Evolutionary conservation across 2,888 invertebrate species (phyloP).

Genomic region (Acrobasis consociella): DNA sequence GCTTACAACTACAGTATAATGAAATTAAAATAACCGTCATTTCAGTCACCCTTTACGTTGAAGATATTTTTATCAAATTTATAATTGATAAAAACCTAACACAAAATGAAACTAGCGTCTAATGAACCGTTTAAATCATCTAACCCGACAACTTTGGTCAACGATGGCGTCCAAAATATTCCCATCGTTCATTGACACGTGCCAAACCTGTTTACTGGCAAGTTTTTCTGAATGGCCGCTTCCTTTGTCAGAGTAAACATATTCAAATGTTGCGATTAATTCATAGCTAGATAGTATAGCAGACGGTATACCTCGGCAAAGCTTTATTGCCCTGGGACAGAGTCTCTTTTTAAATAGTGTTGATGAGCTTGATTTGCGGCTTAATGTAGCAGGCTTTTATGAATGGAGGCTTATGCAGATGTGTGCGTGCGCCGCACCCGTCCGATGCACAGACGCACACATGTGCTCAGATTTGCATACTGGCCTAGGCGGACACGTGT

Average conservation of each 20-base stretch:
- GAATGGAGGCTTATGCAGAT: conserved; percentile 67
- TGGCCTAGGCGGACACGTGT: conserved; percentile 72
- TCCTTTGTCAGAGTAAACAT: conserved; percentile 81
- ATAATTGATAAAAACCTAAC: conserved; percentile 61
- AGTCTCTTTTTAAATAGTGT: background rate
- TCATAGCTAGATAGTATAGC: conserved; percentile 74
- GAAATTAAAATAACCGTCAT: too few species aligned
- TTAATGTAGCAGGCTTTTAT: conserved; percentile 67
- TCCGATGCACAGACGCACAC: conserved; percentile 50
- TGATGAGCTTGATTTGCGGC: background rate
- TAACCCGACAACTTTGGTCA: conserved; percentile 57
- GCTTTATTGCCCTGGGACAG: conserved; percentile 6
- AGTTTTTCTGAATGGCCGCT: conserved; percentile 81
- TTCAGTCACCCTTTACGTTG: too few species aligned
- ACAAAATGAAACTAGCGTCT: conserved; percentile 60
- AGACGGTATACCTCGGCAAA: background rate
- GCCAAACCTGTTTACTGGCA: conserved; percentile 78
- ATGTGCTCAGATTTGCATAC: conserved; percentile 69
- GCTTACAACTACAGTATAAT: too few species aligned
- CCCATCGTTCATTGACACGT: conserved; percentile 82
- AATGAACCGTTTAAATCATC: conserved; percentile 76
- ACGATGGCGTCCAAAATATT: conserved; percentile 74
- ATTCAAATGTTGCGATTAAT: conserved; percentile 83
- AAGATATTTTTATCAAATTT: too few species aligned
- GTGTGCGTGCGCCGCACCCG: conserved; percentile 60